These are phyloP conservation scores for Zoanthus sansibaricus DNA, from an alignment of 92 coral and sea anemone genomes.

Conservation along the genomic window DNA sequence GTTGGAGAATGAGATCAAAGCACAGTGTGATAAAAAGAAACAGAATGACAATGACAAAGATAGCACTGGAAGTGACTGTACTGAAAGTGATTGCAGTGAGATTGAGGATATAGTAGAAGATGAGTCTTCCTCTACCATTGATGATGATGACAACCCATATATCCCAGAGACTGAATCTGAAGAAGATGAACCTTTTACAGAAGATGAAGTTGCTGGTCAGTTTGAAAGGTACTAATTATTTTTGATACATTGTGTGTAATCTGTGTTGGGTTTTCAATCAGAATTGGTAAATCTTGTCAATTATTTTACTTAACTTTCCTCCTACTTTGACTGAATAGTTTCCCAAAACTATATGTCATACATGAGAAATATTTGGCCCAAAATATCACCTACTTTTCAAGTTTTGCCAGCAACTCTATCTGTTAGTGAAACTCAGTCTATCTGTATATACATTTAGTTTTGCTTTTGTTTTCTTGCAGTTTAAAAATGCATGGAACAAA, in stretches of 20 bases:
- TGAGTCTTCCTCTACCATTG: neutral
- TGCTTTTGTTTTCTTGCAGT: slow-evolving; percentile 19
- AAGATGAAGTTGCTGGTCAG: neutral
- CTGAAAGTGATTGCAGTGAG: neutral
- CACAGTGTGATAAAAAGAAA: neutral
- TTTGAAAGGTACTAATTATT: neutral
- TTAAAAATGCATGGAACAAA: slow-evolving; percentile 22
- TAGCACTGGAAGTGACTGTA: neutral
- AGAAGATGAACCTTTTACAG: neutral
- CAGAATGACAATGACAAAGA: neutral
- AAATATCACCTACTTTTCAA: neutral
- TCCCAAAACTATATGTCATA: neutral
- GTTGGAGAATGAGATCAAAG: neutral
- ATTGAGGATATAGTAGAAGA: neutral
- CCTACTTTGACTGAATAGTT: neutral
- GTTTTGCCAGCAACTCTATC: neutral
- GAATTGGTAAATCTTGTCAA: too few relatives aligned
- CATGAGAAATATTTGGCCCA: neutral
- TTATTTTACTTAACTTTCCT: too few relatives aligned
- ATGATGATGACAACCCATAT: neutral
- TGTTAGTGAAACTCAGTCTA: neutral
- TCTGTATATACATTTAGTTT: neutral
- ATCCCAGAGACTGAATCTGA: neutral
- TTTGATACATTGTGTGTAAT: neutral
- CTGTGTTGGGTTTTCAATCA: neutral